Evolutionary conservation across 1,140 invertebrate genomes (phyloP).

Genomic region (Leptonema lineaticorne): DNA sequence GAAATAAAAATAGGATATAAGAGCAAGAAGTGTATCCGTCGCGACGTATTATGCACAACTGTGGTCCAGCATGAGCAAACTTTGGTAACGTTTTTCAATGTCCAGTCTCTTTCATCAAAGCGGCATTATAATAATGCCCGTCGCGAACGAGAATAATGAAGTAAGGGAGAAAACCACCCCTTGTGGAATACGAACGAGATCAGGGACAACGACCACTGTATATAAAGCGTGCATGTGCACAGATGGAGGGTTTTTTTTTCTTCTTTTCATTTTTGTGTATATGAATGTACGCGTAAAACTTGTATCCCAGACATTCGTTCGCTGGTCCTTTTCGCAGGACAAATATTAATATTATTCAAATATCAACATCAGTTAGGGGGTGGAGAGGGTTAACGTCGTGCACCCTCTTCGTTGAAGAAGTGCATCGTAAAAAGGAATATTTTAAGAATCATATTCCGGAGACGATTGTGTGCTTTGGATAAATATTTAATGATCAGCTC

Average conservation of each 20-base stretch:
- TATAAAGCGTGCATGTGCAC: not conserved
- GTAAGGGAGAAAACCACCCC: slow-evolving; percentile 28
- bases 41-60: slow-evolving; percentile 17
- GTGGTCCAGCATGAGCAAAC: slow-evolving; percentile 4
- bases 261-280: no score
- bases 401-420: not conserved
- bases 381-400: not conserved
- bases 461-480: not conserved
- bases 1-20: not conserved
- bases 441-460: slow-evolving; percentile 1
- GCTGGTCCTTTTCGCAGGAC: not conserved
- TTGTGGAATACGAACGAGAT: not conserved
- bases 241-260: not conserved
- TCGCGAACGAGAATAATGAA: slow-evolving; percentile 17
- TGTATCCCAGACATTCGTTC: not conserved
- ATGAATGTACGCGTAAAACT: not conserved
- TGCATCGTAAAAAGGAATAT: not conserved
- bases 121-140: slow-evolving; percentile 19
- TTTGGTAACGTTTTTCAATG: slow-evolving; percentile 11
- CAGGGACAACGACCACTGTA: not conserved
- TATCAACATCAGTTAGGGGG: slow-evolving; percentile 21
- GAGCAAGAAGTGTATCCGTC: slow-evolving; percentile 3
- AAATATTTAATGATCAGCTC: not conserved
- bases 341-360: slow-evolving; percentile 38
- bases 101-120: slow-evolving; percentile 27